These are phyloP conservation scores for Thalassoma bifasciatum DNA, from an alignment of 2,113 vertebrate genomes.

Conservation along the genomic window DNA sequence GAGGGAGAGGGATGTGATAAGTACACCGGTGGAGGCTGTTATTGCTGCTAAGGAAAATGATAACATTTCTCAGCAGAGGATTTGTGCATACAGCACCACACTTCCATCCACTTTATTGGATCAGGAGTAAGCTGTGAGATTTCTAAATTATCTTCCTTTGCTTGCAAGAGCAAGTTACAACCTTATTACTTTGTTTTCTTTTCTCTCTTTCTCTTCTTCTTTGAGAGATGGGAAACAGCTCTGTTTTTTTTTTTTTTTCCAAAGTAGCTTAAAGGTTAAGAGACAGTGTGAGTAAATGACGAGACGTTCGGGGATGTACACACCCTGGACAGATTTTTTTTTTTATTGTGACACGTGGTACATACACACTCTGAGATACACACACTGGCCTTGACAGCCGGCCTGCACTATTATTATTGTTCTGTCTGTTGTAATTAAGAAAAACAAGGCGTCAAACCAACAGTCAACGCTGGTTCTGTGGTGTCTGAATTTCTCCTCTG, in stretches of 20 bases:
- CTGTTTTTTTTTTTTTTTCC: neutral
- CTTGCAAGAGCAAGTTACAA: slow-evolving; percentile 28
- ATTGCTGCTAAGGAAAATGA: slow-evolving; percentile 64
- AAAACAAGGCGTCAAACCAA: slow-evolving; percentile 66
- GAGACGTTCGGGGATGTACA: slow-evolving; percentile 8
- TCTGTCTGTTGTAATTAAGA: slow-evolving; percentile 76
- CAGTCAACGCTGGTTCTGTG: slow-evolving; percentile 48
- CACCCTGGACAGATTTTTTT: neutral
- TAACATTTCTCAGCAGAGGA: slow-evolving; percentile 60
- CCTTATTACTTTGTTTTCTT: slow-evolving; percentile 30
- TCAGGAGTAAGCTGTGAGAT: slow-evolving; percentile 35
- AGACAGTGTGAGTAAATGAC: slow-evolving; percentile 15
- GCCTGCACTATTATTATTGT: slow-evolving; percentile 53
- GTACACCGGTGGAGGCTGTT: slow-evolving; percentile 53
- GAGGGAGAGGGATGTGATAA: slow-evolving; percentile 54
- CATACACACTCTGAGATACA: slow-evolving; percentile 23
- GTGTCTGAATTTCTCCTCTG: slow-evolving; percentile 36
- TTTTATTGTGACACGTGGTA: neutral
- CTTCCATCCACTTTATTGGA: slow-evolving; percentile 56
- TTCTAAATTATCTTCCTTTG: slow-evolving; percentile 44
- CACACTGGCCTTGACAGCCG: slow-evolving; percentile 21
- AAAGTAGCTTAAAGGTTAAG: slow-evolving; percentile 22
- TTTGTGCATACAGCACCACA: slow-evolving; percentile 55
- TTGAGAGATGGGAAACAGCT: slow-evolving; percentile 2
- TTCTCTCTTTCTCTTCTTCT: slow-evolving; percentile 38